Evolutionary conservation across 2,797 vertebrate genomes (phyloP).

Genomic region (Apodemus agrarius): DNA sequence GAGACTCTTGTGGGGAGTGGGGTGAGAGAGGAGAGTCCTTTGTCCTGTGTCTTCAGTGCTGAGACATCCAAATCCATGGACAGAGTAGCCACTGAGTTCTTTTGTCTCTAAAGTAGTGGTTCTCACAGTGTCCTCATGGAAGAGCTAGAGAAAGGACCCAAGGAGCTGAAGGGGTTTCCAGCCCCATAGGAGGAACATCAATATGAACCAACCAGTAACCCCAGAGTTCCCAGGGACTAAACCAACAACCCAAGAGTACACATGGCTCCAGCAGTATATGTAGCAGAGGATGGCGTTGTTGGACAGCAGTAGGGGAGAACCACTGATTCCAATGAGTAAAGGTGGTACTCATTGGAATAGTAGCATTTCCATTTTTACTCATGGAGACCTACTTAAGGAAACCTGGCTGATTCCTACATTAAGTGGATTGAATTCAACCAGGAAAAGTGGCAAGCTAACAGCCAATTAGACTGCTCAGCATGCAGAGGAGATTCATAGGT

Average conservation of each 20-base stretch:
- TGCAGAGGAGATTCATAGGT: neutral
- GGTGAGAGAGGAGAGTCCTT: neutral
- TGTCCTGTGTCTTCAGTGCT: neutral
- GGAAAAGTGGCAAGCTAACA: neutral
- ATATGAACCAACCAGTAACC: too few species aligned
- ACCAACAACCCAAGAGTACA: too few species aligned
- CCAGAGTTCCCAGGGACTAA: too few species aligned
- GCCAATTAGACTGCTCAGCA: neutral
- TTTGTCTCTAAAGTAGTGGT: neutral
- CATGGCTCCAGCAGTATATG: too few species aligned
- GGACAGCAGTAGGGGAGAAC: neutral
- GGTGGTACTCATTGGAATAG: neutral
- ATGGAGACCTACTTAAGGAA: neutral
- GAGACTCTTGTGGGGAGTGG: neutral
- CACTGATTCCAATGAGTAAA: neutral
- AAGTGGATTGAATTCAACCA: neutral
- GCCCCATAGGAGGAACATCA: too few species aligned
- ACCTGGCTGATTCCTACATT: neutral
- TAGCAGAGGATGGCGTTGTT: too few species aligned
- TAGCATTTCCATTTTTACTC: too few species aligned
- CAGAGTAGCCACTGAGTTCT: neutral
- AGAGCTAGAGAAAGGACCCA: too few species aligned
- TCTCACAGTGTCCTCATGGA: too few species aligned
- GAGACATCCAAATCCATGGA: neutral
- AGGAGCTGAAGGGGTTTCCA: too few species aligned